A percentile compares a stretch with the other conserved stretches of the same genome.
phyloP scores from a whole-genome alignment of 2,797 vertebrate genomes.

The Gymnothorax javanicus region DNA sequence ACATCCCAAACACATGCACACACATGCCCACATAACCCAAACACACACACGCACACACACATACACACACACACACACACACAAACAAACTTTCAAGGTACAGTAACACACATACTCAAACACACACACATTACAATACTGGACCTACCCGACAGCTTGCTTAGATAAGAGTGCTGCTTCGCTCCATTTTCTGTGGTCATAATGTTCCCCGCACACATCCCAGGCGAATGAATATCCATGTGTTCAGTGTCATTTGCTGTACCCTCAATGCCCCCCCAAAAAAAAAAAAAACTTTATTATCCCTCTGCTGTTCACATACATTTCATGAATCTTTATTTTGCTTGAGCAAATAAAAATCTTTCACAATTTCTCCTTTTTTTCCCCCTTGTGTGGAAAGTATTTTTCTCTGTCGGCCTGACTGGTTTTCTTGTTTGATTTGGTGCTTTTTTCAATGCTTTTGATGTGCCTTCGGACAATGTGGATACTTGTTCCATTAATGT shows the following conservation, averaged over 20 bases:
- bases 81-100: too few species aligned
- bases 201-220: background rate
- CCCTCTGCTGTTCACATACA: constrained; percentile 26
- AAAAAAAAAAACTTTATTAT: constrained; percentile 22
- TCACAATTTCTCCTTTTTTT: background rate
- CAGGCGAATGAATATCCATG: constrained; percentile 7
- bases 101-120: too few species aligned
- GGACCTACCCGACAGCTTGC: background rate
- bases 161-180: background rate
- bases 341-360: constrained; percentile 36
- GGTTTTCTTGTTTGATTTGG: constrained; percentile 18
- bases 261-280: constrained; percentile 13
- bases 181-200: background rate
- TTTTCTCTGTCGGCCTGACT: constrained; percentile 29
- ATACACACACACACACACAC: too few species aligned
- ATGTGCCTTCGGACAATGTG: background rate
- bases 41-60: too few species aligned
- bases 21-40: too few species aligned
- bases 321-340: constrained; percentile 14
- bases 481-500: background rate
- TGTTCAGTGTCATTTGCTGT: constrained; percentile 35
- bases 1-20: too few species aligned
- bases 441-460: background rate
- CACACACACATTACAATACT: background rate
- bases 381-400: constrained; percentile 36